Percentiles rank a stretch among this genome's conserved stretches.
Evolutionary conservation across 2,113 vertebrate species (phyloP).

Genomic region (Trematocara nigrifrons): DNA sequence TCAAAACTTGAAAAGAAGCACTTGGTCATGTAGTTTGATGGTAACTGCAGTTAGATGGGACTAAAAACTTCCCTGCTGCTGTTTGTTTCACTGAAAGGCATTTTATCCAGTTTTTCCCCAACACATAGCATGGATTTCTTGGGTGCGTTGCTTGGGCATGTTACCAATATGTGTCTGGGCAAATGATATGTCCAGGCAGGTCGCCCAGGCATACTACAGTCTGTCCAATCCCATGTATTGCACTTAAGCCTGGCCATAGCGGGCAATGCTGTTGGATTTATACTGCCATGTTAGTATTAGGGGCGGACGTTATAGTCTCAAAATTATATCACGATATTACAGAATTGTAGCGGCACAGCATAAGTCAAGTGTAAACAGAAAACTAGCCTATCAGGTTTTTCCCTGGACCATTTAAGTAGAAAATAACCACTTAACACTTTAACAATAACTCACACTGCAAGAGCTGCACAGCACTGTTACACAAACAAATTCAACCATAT

Average conservation of each 20-base stretch:
- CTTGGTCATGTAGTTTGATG: neutral
- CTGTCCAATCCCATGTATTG: neutral
- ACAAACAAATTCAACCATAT: neutral
- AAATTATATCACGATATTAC: neutral
- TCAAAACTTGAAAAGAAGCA: neutral
- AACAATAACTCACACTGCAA: neutral
- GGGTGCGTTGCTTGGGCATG: neutral
- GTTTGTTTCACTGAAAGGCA: neutral
- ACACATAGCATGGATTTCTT: neutral
- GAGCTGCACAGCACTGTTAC: neutral
- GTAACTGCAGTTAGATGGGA: neutral
- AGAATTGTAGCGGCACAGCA: neutral
- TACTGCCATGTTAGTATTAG: neutral
- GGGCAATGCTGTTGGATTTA: neutral
- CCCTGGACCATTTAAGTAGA: neutral
- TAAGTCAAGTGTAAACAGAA: neutral
- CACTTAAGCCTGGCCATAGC: neutral
- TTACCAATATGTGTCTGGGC: neutral
- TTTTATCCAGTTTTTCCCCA: neutral
- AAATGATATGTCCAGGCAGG: neutral
- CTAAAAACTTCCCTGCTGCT: neutral
- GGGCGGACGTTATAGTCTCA: fast-evolving
- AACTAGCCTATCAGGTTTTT: neutral
- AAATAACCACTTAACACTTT: neutral
- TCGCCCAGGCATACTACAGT: neutral